Base-by-base conservation (phyloP, 2,113 vertebrate species). In the Caranx melampygus region DNA sequence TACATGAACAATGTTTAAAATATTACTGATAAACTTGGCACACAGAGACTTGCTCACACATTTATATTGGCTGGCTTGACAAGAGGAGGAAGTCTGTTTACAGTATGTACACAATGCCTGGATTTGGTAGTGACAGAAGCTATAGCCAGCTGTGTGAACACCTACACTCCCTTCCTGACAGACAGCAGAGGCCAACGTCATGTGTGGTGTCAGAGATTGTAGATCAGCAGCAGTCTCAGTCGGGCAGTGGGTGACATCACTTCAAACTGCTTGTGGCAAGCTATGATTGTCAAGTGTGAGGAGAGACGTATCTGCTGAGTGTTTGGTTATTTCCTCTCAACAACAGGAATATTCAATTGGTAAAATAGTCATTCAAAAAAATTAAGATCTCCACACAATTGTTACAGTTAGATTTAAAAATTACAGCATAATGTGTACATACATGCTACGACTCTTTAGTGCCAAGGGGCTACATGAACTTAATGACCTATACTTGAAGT, bases 211-310 rank as follows among this genome's bases (percentile, higher is more conserved):
- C 26, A 59, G 6, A 45, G 20, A 26, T 68, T 40, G 75, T 44
- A 63, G 40, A 73, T 51, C 68, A 79, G 87, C 88, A 90, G 88
- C 92, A 75, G 87, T 75, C 73, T 89, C 44, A 77, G 58, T 7
- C 79, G 90, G 88, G 81, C 87, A 84, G 86, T 69, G 68, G 79
- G 63, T 83, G 89, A 91, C 88, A 86, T 91, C 87, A 79, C 81
- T 88, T 82, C 65, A 75, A 82, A 89, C 79, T 82, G 77, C 81
- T 68, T 64, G 76, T 31, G 78, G 45, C 34, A 61, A 65, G 74
- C 72, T 80, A 71, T 62, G 88, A 93, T 91, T 92, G 91, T 91
- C 91, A 78, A 61, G 63, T 14, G 54, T 85, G 42, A 82, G 65
- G 69, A 84, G 75, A 34, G 40, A 73, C 68, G 71, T 13, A 72